These are phyloP conservation scores for Amiota communis DNA, from an alignment of 2,888 invertebrate genomes.

Conservation along the genomic window DNA sequence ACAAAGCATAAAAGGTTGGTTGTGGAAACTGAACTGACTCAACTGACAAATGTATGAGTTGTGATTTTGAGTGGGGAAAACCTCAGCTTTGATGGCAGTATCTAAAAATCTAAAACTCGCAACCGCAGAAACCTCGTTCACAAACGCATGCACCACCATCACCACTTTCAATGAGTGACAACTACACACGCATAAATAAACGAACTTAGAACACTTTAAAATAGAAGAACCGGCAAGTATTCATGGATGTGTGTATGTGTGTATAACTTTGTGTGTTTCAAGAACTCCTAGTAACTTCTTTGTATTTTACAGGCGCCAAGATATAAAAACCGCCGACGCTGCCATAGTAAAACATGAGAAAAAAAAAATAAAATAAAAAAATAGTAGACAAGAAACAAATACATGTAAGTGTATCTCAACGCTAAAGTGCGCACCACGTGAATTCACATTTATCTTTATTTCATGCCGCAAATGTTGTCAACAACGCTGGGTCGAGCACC, in stretches of 20 bases:
- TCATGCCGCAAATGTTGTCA: conserved; percentile 54
- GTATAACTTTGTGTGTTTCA: too few species aligned
- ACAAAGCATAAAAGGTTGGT: conserved; percentile 53
- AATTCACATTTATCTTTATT: conserved; percentile 70
- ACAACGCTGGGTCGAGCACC: conserved; percentile 34
- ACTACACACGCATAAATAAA: conserved; percentile 25
- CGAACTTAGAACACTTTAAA: neutral
- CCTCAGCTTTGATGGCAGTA: neutral
- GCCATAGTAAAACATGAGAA: neutral
- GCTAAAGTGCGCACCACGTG: conserved; percentile 42
- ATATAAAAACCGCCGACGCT: conserved; percentile 16
- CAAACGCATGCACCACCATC: neutral
- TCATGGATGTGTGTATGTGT: neutral
- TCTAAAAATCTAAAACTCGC: conserved; percentile 51
- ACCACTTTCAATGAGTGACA: too few species aligned
- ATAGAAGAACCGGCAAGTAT: neutral
- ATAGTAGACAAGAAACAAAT: conserved; percentile 1
- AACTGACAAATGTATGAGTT: conserved; percentile 13
- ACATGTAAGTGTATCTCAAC: conserved; percentile 15
- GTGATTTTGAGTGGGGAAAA: neutral
- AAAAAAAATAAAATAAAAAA: neutral
- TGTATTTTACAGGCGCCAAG: neutral
- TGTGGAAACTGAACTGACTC: too few species aligned
- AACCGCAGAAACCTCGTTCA: conserved; percentile 48
- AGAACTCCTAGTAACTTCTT: neutral